phyloP scores from a whole-genome alignment of 2,888 invertebrate genomes.

The Alentia gelatinosa region DNA sequence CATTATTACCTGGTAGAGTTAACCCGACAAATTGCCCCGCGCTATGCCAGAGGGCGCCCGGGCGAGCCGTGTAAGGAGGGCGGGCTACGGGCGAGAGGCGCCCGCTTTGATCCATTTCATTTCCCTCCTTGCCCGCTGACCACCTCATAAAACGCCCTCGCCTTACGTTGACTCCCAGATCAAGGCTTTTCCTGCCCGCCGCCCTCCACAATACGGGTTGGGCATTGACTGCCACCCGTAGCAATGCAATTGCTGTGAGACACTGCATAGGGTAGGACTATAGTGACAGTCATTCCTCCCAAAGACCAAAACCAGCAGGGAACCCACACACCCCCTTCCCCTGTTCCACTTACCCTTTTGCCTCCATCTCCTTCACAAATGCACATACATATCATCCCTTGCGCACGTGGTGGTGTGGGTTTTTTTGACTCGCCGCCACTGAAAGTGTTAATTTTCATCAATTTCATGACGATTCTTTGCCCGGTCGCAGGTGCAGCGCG shows the following conservation, averaged over 20 bases:
- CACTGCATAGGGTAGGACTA: not conserved
- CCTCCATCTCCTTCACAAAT: not conserved
- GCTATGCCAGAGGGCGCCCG: not conserved
- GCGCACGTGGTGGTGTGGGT: not conserved
- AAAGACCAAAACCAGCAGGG: too few relatives aligned
- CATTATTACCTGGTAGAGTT: slow-evolving; percentile 38
- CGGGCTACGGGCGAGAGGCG: not conserved
- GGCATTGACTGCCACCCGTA: not conserved
- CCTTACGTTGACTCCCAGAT: not conserved
- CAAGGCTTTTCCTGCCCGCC: slow-evolving; percentile 18
- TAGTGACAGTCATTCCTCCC: not conserved
- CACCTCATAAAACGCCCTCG: not conserved
- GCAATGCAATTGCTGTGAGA: not conserved
- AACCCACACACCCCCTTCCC: not conserved
- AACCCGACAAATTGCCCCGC: slow-evolving; percentile 44
- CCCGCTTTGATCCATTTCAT: not conserved
- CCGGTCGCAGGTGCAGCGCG: not conserved
- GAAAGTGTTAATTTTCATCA: slow-evolving; percentile 22
- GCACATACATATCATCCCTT: not conserved
- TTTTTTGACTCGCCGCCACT: not conserved
- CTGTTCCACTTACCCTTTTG: not conserved
- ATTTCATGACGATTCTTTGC: slow-evolving; percentile 17
- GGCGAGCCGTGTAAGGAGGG: not conserved
- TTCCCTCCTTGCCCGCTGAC: not conserved
- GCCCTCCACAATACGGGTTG: not conserved